phyloP scores from a whole-genome alignment of 2,113 vertebrate genomes.

The Benitochromis conjunctus region DNA sequence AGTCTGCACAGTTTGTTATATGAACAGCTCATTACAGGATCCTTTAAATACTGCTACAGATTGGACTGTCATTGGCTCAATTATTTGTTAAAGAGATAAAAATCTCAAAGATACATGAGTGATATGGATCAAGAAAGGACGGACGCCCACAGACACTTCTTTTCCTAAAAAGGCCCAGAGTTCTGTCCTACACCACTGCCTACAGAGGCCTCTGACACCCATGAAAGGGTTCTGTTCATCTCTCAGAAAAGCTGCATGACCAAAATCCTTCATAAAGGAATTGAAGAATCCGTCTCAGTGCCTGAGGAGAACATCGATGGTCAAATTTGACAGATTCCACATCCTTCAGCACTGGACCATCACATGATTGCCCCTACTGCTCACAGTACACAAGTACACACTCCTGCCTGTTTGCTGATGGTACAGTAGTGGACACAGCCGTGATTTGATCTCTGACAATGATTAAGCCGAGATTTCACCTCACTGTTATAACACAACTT shows the following conservation, averaged over 20 bases:
- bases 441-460: background rate
- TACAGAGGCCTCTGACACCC: background rate
- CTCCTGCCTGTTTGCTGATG: background rate
- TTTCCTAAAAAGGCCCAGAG: too few relatives aligned
- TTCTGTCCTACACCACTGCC: too few relatives aligned
- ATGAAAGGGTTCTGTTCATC: background rate
- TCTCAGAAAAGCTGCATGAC: background rate
- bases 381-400: background rate
- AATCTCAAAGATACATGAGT: background rate
- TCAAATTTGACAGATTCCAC: background rate
- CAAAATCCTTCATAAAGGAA: background rate
- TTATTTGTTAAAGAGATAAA: too few relatives aligned
- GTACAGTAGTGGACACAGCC: background rate
- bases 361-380: background rate
- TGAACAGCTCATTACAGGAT: background rate
- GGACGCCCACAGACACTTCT: background rate
- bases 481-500: background rate
- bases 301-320: background rate
- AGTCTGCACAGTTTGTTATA: background rate
- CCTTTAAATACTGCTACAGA: background rate
- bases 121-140: background rate
- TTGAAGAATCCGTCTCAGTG: background rate
- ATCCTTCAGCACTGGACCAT: background rate
- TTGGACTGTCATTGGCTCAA: background rate
- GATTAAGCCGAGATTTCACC: background rate